phyloP scores from a whole-genome alignment of 2,113 vertebrate genomes.

The Colaptes auratus region DNA sequence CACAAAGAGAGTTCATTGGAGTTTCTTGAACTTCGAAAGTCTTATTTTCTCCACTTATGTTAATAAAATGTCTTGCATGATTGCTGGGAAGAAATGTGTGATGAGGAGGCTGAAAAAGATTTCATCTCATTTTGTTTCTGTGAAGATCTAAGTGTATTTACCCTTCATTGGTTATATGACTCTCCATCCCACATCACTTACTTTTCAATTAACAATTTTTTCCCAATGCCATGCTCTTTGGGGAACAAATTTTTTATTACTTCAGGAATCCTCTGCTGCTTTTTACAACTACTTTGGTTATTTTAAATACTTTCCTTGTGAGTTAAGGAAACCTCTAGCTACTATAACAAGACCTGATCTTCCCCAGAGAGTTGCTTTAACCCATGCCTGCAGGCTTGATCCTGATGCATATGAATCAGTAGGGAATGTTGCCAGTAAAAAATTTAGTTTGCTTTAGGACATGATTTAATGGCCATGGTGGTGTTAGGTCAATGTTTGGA shows the following conservation, averaged over 20 bases:
- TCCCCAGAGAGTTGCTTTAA: not conserved
- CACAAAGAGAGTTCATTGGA: not conserved
- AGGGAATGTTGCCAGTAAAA: not conserved
- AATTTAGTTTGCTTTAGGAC: not conserved
- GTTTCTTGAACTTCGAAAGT: not conserved
- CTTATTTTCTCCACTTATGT: not conserved
- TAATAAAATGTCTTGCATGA: not conserved
- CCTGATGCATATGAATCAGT: not conserved
- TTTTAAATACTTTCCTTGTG: constrained; percentile 18
- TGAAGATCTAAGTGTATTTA: not conserved
- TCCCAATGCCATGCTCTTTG: not conserved
- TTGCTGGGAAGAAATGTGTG: not conserved
- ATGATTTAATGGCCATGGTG: not conserved
- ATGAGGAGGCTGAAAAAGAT: not conserved
- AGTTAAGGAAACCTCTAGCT: not conserved
- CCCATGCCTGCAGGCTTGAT: not conserved
- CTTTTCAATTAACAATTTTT: constrained; percentile 34
- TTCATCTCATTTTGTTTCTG: not conserved
- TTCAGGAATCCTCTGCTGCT: constrained; percentile 32
- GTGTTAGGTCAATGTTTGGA: no score
- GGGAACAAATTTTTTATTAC: constrained; percentile 45
- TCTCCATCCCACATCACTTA: constrained; percentile 19
- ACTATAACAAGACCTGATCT: not conserved
- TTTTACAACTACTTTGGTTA: not conserved
- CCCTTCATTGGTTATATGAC: not conserved